A percentile compares a stretch with the other conserved stretches of the same genome.
Conservation (phyloP, 2,113 vertebrate genomes). For the Rhea pennata region DNA sequence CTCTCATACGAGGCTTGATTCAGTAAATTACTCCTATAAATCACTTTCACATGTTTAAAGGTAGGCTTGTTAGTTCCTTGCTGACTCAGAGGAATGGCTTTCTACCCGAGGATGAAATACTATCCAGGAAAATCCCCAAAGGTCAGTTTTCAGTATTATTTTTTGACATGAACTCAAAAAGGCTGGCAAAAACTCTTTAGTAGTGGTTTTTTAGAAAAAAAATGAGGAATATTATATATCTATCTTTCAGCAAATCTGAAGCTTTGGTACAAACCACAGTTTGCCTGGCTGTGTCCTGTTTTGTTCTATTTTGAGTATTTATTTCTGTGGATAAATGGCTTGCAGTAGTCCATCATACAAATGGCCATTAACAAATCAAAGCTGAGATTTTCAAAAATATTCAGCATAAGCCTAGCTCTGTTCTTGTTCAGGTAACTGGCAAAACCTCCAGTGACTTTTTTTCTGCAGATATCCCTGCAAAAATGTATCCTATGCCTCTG, state of each 20-base stretch:
- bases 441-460: background rate
- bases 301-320: slow-evolving; percentile 40
- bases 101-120: slow-evolving; percentile 21
- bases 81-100: slow-evolving; percentile 11
- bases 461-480: background rate
- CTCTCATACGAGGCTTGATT: background rate
- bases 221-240: slow-evolving; percentile 31
- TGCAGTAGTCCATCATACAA: slow-evolving; percentile 14
- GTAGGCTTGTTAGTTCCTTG: background rate
- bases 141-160: slow-evolving; percentile 42
- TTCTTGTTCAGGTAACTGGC: background rate
- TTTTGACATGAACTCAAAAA: slow-evolving; percentile 17
- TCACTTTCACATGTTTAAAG: slow-evolving; percentile 45
- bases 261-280: slow-evolving; percentile 37
- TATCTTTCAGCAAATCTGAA: slow-evolving; percentile 52
- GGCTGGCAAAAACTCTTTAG: slow-evolving; percentile 28
- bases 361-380: slow-evolving; percentile 46
- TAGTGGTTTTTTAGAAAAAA: slow-evolving; percentile 45
- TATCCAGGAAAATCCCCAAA: slow-evolving; percentile 46
- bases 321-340: slow-evolving; percentile 31
- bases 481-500: background rate
- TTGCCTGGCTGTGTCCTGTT: slow-evolving; percentile 29
- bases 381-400: slow-evolving; percentile 14
- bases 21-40: slow-evolving; percentile 7
- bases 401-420: background rate